These are phyloP conservation scores for Eidolon helvum DNA, from an alignment of 2,113 vertebrate genomes.

Conservation along the genomic window DNA sequence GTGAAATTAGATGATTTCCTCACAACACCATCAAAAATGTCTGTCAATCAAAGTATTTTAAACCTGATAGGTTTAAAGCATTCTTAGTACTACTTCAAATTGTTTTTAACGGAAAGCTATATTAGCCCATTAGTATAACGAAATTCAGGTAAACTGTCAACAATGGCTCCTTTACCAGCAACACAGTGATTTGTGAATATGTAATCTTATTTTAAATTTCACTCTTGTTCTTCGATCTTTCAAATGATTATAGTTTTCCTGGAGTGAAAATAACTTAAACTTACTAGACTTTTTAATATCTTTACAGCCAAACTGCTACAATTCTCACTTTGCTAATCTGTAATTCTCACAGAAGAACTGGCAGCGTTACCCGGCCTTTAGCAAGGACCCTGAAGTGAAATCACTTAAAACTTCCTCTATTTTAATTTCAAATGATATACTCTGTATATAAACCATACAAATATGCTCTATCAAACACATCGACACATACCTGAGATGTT, in stretches of 20 bases:
- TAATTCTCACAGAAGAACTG: constrained; percentile 82
- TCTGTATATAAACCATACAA: constrained; percentile 75
- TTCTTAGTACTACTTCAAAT: background rate
- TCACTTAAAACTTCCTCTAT: constrained; percentile 80
- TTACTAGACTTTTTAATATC: constrained; percentile 82
- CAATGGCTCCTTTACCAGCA: background rate
- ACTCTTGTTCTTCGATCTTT: constrained; percentile 78
- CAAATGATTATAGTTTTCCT: constrained; percentile 78
- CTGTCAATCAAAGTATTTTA: background rate
- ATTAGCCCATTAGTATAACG: background rate
- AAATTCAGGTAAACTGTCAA: background rate
- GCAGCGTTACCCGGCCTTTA: constrained; percentile 78
- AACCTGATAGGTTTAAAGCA: background rate
- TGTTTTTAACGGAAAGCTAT: background rate
- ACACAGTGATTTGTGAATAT: background rate
- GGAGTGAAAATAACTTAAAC: constrained; percentile 81
- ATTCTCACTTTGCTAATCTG: constrained; percentile 82
- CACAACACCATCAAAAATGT: background rate
- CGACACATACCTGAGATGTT: constrained; percentile 56
- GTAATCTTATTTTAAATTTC: constrained; percentile 71
- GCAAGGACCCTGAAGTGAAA: constrained; percentile 80
- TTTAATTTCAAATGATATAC: constrained; percentile 80
- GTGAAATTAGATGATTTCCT: constrained; percentile 61
- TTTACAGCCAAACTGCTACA: constrained; percentile 81
- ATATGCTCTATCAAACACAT: constrained; percentile 39